Evolutionary conservation across 1,140 invertebrate species (phyloP), one percentile per base, ranked within the genome.

Genomic region (Oedothorax gibbosus): DNA sequence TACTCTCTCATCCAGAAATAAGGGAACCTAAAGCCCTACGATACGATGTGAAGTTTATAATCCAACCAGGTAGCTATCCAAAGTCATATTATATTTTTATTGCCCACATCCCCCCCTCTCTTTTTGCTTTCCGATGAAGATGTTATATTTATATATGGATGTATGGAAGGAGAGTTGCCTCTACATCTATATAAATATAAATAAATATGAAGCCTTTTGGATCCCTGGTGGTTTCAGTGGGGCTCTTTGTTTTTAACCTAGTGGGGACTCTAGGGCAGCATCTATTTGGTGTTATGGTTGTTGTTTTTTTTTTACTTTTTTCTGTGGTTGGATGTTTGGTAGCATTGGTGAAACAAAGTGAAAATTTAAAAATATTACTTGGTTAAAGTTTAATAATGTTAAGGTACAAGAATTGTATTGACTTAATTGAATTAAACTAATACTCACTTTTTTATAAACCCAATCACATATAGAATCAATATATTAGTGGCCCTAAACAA

Each of bases 1-100:
- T 35, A 71, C 69, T 54, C 69, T 71, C 9, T 7, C 65, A 10
- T 0, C 65, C 15, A 71, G 50, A 71, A 71, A 71, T 18, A 71
- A 54, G 15, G 10, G 50, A 71, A 51, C 7, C 50, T 10, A 51
- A 53, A 54, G 69, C 69, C 51, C n/a, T 15, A 71, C 35, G 54
- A 49, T 54, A 51, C 69, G 69, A 71, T 71, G 54, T 71, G 51
- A 77, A 65, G 57, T 77, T 77, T 77, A 77, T 77, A 77, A 77
- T 77, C 75, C 60, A 53, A 21, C 57, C 62, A 65, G 35, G 35
- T 35, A 35, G 35, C 35, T 1, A 35, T 35, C 35, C 75, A 77
- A 65, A 51, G 60, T 10, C 75, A 65, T 77, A 77, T 64, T 77
- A 77, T 65, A 65, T 65, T 77, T 77, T 65, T 56, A 77, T 77